Base-by-base conservation (phyloP, 2,797 vertebrate genomes). In the Cacajao melanocephalus region DNA sequence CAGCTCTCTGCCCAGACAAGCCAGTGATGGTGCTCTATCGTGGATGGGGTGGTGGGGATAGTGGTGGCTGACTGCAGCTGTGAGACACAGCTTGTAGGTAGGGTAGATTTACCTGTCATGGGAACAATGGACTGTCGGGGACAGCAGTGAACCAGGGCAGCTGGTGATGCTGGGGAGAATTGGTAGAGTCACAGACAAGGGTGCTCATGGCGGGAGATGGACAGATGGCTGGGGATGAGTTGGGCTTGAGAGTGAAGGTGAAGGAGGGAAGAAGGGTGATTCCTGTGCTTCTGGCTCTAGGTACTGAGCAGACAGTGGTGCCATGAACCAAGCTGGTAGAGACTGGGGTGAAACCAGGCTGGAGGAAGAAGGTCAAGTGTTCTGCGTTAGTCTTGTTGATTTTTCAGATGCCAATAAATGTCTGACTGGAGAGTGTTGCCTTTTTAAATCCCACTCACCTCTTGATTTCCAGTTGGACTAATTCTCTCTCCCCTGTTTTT, bases 101-200 rank as follows among this genome's bases (percentile, higher is more conserved):
- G 46, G 30, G 0, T 55, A 7, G 48, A 28, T 46, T 14, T 11
- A 39, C 58, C 57, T 14, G 15, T 22, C 33, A 22, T 19, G 10
- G 14, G 58, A 24, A 20, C 0, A 0, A 39, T 3, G 8, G 72
- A 7, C 26, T 10, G 26, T 52, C 3, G 10, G 17, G 17, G 22
- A 30, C 8, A 13, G 36, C 8, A 8, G 7, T 67, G 39, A 64
- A 55, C 15, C 4, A 46, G 22, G 84, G 33, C 5, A n/a, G 48
- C 14, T 14, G 15, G 46, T 0, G 20, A 41, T 57, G 33, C 20
- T 8, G 4, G 39, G 22, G 73, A 46, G 24, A 26, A 30, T 15
- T 33, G 48, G 44, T 41, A 19, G 39, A n/a, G 10, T 1, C 0
- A 8, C 28, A 67, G 22, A 20, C 13, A 17, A 70, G 3, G 8